These are phyloP conservation scores for Papilio xuthus DNA, from an alignment of 1,140 invertebrate species.

Conservation along the genomic window DNA sequence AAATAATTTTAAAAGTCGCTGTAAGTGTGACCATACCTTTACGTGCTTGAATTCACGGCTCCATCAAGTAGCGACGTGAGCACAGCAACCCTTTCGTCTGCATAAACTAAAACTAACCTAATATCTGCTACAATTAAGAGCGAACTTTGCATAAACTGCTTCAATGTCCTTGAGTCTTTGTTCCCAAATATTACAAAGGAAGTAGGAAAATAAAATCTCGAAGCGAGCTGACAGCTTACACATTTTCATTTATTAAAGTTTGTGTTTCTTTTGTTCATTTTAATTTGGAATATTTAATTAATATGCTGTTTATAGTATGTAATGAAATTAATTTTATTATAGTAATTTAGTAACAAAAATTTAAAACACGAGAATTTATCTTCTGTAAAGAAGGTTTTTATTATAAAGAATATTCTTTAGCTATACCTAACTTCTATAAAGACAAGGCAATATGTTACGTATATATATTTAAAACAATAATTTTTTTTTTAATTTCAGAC, in stretches of 20 bases:
- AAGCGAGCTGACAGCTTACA: neutral
- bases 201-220: slow-evolving; percentile 22
- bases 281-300: neutral
- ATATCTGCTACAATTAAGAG: slow-evolving; percentile 26
- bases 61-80: slow-evolving; percentile 14
- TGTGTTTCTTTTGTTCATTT: neutral
- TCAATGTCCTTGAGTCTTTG: neutral
- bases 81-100: neutral
- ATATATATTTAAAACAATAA: too few relatives aligned
- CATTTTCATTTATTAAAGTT: slow-evolving; percentile 6
- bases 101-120: slow-evolving; percentile 31
- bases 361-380: too few relatives aligned
- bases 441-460: too few relatives aligned
- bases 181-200: slow-evolving; percentile 6
- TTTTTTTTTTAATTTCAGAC: too few relatives aligned
- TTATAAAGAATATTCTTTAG: too few relatives aligned
- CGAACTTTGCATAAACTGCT: slow-evolving; percentile 15
- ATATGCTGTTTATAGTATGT: neutral
- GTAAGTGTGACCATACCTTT: neutral
- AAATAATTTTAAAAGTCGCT: neutral
- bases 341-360: neutral
- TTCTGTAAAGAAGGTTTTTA: too few relatives aligned
- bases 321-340: neutral
- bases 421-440: too few relatives aligned
- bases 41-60: slow-evolving; percentile 7